A percentile compares a stretch with the other conserved stretches of the same genome.
Evolutionary conservation across 2,888 invertebrate species (phyloP).

Genomic region (Phrixothrix hirtus): DNA sequence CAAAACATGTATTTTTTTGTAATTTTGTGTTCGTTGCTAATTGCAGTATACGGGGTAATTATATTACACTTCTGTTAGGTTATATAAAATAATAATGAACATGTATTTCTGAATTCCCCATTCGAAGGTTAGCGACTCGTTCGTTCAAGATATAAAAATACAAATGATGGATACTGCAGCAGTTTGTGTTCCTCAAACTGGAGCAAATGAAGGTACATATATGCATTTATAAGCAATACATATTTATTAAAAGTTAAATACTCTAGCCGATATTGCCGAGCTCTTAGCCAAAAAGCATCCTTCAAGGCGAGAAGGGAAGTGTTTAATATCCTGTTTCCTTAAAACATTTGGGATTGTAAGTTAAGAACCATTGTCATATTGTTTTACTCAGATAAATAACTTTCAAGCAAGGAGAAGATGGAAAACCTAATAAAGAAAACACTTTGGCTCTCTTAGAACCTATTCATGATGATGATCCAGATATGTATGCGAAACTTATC

Average conservation of each 20-base stretch:
- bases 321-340: constrained; percentile 57
- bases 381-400: too few relatives aligned
- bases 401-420: constrained; percentile 19
- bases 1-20: too few relatives aligned
- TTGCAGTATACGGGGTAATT: too few relatives aligned
- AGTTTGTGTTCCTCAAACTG: constrained; percentile 5
- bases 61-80: too few relatives aligned
- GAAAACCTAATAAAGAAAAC: constrained; percentile 34
- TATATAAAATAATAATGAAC: too few relatives aligned
- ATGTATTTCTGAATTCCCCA: too few relatives aligned
- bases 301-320: constrained; percentile 51
- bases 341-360: constrained; percentile 57
- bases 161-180: not conserved
- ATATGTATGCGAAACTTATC: constrained; percentile 49
- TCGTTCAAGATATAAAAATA: not conserved
- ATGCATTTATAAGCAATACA: too few relatives aligned
- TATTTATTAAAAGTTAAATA: too few relatives aligned
- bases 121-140: not conserved
- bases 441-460: constrained; percentile 48
- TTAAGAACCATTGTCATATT: too few relatives aligned
- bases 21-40: too few relatives aligned
- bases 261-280: constrained; percentile 34
- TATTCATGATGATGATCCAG: constrained; percentile 49
- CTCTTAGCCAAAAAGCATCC: constrained; percentile 53
- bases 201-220: constrained; percentile 5